Evolutionary conservation across 2,888 invertebrate genomes (phyloP), one percentile per base, ranked within the genome.

Genomic region (Alsophila aescularia): DNA sequence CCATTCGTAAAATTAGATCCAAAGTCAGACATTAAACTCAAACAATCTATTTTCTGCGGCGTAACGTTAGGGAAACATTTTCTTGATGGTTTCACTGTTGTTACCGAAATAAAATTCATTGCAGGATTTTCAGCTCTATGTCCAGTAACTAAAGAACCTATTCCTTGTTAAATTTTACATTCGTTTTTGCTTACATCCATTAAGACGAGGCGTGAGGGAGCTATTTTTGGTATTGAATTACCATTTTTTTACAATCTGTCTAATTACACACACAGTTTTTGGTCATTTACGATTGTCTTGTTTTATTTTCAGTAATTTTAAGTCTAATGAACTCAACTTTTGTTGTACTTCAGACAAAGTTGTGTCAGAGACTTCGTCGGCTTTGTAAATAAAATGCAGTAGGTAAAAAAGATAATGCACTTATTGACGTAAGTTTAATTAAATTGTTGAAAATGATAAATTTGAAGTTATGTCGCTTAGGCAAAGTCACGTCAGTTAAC

Each of bases 161-260:
- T 36, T 40, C 13, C 21, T 7, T 13, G 18, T 16, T 0, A 13
- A 18, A 8, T 12, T 27, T 41, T 16, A 21, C 10, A n/a, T 21
- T 31, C 44, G 51, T 77, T 77, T 77, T 77, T 76, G 69, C 67
- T 54, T 56, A 58, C 52, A 60, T 43, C 70, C 74, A 75, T 77
- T 74, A 75, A 67, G 56, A 40, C 69, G 62, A 64, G 68, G 69
- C 72, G 66, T 72, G 73, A 72, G 73, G 73, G 67, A 68, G 60
- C 66, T 74, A 75, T 77, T 78, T n/a, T 73, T 53, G 53, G 77
- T 73, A 66, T 74, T 62, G 66, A 60, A 67, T 75, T 73, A 67
- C 73, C 14, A 55, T 73, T 75, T 74, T 18, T 70, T 70, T 67
- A 63, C 58, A 57, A 66, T 70, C 58, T 60, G 55, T 63, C 65